Evolutionary conservation across 2,888 invertebrate genomes (phyloP), one percentile per base, ranked within the genome.

Genomic region (Muscina levida): DNA sequence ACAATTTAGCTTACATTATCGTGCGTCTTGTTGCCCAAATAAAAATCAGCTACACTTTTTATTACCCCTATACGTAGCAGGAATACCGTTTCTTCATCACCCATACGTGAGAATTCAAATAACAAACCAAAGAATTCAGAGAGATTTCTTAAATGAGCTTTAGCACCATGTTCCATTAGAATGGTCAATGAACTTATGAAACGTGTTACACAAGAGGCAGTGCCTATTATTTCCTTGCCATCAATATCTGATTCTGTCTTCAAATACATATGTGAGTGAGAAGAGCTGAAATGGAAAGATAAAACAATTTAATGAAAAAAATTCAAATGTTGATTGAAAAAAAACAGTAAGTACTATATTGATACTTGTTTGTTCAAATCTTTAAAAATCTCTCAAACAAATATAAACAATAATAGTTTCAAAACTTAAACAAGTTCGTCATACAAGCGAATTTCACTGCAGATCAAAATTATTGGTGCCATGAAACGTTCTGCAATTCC

Each of bases 51-150:
- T 93, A 98, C 96, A 73, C 95, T 95, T 77, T 96, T 95, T 82
- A 98, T 97, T 42, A 97, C 96, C 87, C 96, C 96, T 74, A 96
- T 94, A 26, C 95, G 93, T 82, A 97, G 92, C 86, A 98, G 92
- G 91, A 98, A 98, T 88, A 95, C 93, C 31, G 96, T 95, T 89
- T 98, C 98, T 85, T 97, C 97, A 82, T 97, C 97, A 0, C 98
- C 97, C 96, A 97, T 96, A 89, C 97, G 95, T 85, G 97, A 97
- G 90, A 98, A 98, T 90, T 98, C 98, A 88, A 97, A 95, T 82
- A 98, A 91, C 85, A 98, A 93, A 46, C 96, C 95, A 90, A 98
- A 98, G 90, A 97, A 98, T 90, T 98, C 98, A 0, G 97, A 96
- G 83, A 98, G 91, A 89, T 98, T 96, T 79, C 96, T 94, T 80